phyloP scores from a whole-genome alignment of 2,797 vertebrate species.

The Malacoraja senta region DNA sequence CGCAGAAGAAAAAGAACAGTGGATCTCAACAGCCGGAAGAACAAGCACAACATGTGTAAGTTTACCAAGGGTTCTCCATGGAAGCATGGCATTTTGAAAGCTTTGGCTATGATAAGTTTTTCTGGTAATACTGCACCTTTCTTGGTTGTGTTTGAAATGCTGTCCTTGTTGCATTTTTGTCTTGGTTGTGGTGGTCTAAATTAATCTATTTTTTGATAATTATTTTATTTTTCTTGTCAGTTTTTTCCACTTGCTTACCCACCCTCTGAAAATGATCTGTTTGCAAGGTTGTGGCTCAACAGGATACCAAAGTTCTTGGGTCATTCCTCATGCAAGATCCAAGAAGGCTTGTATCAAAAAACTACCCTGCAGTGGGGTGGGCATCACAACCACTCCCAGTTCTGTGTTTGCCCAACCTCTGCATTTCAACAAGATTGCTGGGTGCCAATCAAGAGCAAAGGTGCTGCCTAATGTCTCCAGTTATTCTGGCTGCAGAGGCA shows the following conservation, averaged over 20 bases:
- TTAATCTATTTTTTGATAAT: slow-evolving; percentile 42
- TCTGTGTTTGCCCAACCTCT: not conserved
- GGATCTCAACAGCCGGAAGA: slow-evolving; percentile 71
- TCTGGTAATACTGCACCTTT: not conserved
- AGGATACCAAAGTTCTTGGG: not conserved
- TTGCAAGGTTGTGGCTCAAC: slow-evolving; percentile 29
- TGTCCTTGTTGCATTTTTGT: not conserved
- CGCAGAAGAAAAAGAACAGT: slow-evolving; percentile 77
- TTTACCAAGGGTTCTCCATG: slow-evolving; percentile 40
- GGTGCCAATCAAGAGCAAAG: not conserved
- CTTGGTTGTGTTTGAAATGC: not conserved
- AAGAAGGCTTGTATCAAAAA: not conserved
- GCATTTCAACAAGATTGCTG: not conserved
- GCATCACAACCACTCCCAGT: not conserved
- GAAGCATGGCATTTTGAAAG: not conserved
- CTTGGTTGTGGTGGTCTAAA: slow-evolving; percentile 39
- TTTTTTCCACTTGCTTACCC: not conserved
- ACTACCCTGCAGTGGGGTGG: not conserved
- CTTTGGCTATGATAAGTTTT: not conserved
- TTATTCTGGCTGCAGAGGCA: not conserved
- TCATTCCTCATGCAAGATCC: slow-evolving; percentile 19
- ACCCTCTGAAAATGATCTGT: not conserved
- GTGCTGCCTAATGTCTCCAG: not conserved
- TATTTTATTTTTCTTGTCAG: slow-evolving; percentile 39
- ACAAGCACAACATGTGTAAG: slow-evolving; percentile 70